phyloP scores from a whole-genome alignment of 2,888 invertebrate genomes.

The Abrostola triplasia region DNA sequence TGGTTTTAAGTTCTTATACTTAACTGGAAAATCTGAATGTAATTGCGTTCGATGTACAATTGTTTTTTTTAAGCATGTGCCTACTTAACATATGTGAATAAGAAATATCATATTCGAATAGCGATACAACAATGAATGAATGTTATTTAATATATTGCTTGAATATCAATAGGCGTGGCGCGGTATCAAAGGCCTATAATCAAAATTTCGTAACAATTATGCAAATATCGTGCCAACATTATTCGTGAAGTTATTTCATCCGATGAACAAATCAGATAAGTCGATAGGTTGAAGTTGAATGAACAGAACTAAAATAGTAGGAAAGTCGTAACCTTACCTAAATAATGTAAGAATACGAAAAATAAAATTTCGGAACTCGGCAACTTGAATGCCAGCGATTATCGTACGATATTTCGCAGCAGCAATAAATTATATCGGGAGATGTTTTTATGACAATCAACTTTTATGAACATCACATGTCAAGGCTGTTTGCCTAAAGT shows the following conservation, averaged over 20 bases:
- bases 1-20: too few relatives aligned
- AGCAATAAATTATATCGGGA: slow-evolving; percentile 46
- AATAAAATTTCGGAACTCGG: slow-evolving; percentile 21
- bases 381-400: slow-evolving; percentile 26
- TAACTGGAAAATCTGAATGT: too few relatives aligned
- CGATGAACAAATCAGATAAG: slow-evolving; percentile 5
- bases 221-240: slow-evolving; percentile 22
- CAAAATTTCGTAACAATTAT: slow-evolving; percentile 30
- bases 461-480: slow-evolving; percentile 42
- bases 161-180: slow-evolving; percentile 7
- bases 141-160: slow-evolving; percentile 8
- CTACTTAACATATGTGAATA: not conserved
- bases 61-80: too few relatives aligned
- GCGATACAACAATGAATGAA: slow-evolving; percentile 19
- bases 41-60: too few relatives aligned
- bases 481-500: slow-evolving; percentile 38
- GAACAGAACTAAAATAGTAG: slow-evolving; percentile 5
- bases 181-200: slow-evolving; percentile 15
- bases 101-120: not conserved
- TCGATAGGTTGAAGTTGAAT: slow-evolving; percentile 27
- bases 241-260: slow-evolving; percentile 7
- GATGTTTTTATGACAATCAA: slow-evolving; percentile 41
- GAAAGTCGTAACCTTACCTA: slow-evolving; percentile 16
- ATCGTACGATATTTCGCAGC: slow-evolving; percentile 33
- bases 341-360: slow-evolving; percentile 13